Evolutionary conservation across 2,113 vertebrate species (phyloP), one percentile per base, ranked within the genome.

Genomic region (Anolis carolinensis): DNA sequence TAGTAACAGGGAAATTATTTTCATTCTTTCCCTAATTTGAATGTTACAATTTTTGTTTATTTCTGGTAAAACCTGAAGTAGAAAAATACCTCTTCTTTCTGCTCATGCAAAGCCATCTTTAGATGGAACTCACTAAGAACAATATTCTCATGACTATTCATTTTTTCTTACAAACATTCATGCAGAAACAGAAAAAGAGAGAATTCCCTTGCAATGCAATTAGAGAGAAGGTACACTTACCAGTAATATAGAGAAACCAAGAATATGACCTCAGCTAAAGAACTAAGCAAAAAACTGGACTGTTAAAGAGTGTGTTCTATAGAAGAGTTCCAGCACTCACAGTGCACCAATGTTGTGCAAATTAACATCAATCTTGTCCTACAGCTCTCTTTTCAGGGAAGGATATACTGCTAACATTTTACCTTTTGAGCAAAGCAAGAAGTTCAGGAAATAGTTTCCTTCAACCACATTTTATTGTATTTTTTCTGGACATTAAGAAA

Each of bases 401-500:
- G 63, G 30, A 65, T 79, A 30, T 36, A 36, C 0, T 65, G 23
- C 4, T 30, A 68, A 30, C 3, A 85, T 2, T 34, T 84, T 85
- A 0, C 0, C 86, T 63, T 5, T 13, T 30, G 79, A 20, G 44
- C 30, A 85, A 79, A 89, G 73, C 89, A 86, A 30, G 63, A 79
- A 20, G 1, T 1, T 4, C 23, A 85, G 48, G 5, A 87, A 76
- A 52, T 67, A 34, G 72, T 20, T 81, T 87, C 30, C 79, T 92
- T 81, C 89, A 87, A 52, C 48, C 4, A 48, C 50, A 27, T 36
- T 39, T 83, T 85, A 86, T 50, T 74, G 32, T 75, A 0, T 0
- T 63, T 50, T 88, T 86, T 13, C 21, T 3, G 55, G 88, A 34
- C 2, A 14, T 87, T 52, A 92, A 85, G 62, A 89, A 75, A 89